Evolutionary conservation across 37 sponge, comb jelly and placozoan genomes (phyloP), one percentile per base, ranked within the genome.

Genomic region (Ianthella basta): DNA sequence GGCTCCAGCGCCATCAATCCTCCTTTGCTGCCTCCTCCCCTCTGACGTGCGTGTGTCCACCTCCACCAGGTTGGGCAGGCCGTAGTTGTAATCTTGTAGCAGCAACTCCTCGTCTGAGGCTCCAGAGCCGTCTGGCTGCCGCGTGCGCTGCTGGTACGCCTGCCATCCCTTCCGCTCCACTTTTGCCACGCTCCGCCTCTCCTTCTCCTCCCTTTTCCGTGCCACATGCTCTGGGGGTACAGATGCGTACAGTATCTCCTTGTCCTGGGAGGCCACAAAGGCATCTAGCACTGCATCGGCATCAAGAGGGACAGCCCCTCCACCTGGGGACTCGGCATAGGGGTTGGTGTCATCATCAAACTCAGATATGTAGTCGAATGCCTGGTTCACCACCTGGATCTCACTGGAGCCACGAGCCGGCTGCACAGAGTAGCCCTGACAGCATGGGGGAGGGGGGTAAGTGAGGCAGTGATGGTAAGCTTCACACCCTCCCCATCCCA

Each of bases 221-320:
- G 44, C 30, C 38, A 66, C 53, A 57, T 88, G 83, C 18, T 78
- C 83, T n/a, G 60, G 25, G 18, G 88, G 69, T 0, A 88, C 60
- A 15, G 37, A 50, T 56, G 88, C 78, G 50, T 88, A 88, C 79
- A 88, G 21, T 0, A 63, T 79, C 56, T 77, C 29, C 39, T 59
- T 27, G n/a, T 74, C 67, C 15, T 88, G 81, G 0, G 29, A 44
- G 12, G 39, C 72, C 4, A 60, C 29, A 30, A 63, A 79, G 2
- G 68, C 63, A 64, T 64, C 27, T 8, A 29, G 29, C 23, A 29
- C 23, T 64, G 23, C 20, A 29, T 20, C 27, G 66, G 23, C 27
- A 30, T 12, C 23, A 64, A 29, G 8, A 16, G 66, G 27, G 12
- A 10, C 23, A 16, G 6, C 23, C 23, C 23, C 27, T 16, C 66